These are phyloP conservation scores for Cirrhinus molitorella DNA, from an alignment of 2,797 vertebrate species.

Conservation along the genomic window DNA sequence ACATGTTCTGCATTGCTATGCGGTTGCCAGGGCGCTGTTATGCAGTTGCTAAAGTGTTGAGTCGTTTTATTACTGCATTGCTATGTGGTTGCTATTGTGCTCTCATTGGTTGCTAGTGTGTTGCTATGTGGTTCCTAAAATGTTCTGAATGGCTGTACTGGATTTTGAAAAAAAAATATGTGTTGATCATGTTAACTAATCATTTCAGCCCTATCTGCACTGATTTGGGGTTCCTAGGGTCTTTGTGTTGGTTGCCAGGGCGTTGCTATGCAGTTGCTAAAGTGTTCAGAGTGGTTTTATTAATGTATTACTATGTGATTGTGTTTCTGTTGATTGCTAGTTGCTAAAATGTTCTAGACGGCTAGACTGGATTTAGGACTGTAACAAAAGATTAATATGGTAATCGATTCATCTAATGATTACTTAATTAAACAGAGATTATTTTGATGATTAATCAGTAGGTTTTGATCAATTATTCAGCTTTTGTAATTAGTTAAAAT, in stretches of 20 bases:
- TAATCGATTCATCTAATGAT: neutral
- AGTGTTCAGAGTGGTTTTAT: neutral
- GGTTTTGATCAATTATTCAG: neutral
- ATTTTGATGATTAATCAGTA: neutral
- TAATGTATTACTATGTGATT: neutral
- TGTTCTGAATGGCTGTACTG: neutral
- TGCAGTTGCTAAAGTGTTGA: no score
- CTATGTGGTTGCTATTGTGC: neutral
- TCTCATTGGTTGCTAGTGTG: neutral
- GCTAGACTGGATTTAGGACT: neutral
- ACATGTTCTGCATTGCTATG: neutral
- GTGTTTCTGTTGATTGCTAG: neutral
- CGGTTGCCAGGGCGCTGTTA: no score
- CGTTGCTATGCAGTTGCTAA: neutral
- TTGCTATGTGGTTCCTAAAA: neutral
- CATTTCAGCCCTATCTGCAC: neutral
- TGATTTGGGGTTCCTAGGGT: neutral
- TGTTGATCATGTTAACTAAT: neutral
- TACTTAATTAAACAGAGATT: neutral
- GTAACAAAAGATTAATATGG: neutral
- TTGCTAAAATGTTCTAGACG: neutral
- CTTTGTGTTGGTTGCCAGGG: neutral
- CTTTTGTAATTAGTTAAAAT: neutral
- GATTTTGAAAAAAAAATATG: neutral
- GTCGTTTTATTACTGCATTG: neutral